A percentile compares a stretch with the other conserved stretches of the same genome.
Evolutionary conservation across 2,888 invertebrate species (phyloP).

Genomic region (Phania funesta): DNA sequence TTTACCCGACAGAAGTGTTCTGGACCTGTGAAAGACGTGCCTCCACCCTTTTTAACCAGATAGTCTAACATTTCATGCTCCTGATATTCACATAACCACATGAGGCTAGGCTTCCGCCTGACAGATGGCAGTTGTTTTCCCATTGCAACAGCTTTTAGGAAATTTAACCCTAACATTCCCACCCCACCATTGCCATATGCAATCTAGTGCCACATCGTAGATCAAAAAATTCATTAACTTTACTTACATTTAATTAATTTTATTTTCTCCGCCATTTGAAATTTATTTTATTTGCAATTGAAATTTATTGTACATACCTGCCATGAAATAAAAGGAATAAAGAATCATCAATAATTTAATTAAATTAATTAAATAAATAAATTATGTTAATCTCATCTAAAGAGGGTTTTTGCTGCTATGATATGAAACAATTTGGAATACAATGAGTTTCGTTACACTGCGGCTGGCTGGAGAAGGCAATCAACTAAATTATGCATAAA

Average conservation of each 20-base stretch:
- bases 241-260: not conserved
- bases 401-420: not conserved
- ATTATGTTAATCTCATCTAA: slow-evolving; percentile 29
- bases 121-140: too few relatives aligned
- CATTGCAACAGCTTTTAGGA: too few relatives aligned
- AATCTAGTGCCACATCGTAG: not conserved
- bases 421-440: not conserved
- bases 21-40: too few relatives aligned
- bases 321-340: slow-evolving; percentile 24
- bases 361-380: slow-evolving; percentile 46
- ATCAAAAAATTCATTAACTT: not conserved
- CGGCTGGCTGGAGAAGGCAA: too few relatives aligned
- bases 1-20: too few relatives aligned
- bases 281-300: slow-evolving; percentile 24
- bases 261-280: not conserved
- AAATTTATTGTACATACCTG: slow-evolving; percentile 44
- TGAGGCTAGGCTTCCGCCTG: too few relatives aligned
- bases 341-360: slow-evolving; percentile 14
- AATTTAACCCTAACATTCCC: too few relatives aligned
- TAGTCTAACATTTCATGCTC: too few relatives aligned
- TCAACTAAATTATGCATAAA: too few relatives aligned
- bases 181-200: not conserved
- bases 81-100: too few relatives aligned
- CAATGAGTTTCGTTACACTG: too few relatives aligned
- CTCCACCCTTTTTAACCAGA: too few relatives aligned